A percentile compares a stretch with the other conserved stretches of the same genome.
Conservation (phyloP, 2,797 vertebrate genomes). For the Onychomys leucogaster region DNA sequence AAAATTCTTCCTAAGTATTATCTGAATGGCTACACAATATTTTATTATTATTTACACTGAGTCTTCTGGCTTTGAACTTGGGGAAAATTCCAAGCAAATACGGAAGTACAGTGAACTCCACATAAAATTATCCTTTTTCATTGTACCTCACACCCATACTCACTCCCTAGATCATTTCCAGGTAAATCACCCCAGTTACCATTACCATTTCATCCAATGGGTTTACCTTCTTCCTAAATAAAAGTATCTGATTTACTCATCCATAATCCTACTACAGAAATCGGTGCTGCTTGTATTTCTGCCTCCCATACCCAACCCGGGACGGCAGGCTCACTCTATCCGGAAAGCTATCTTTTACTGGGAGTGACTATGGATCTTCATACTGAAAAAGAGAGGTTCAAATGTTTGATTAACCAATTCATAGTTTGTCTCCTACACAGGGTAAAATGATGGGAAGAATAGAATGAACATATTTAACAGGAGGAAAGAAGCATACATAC, state of each 20-base stretch:
- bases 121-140: not conserved
- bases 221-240: slow-evolving; percentile 4
- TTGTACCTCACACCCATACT: not conserved
- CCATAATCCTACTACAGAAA: not conserved
- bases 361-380: not conserved
- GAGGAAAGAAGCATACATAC: not conserved
- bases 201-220: not conserved
- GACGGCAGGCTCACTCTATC: not conserved
- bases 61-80: slow-evolving; percentile 12
- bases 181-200: not conserved
- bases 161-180: not conserved
- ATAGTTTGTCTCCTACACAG: not conserved
- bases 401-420: slow-evolving; percentile 35
- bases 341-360: not conserved
- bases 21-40: not conserved
- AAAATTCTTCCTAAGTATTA: slow-evolving; percentile 22
- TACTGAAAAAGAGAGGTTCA: not conserved
- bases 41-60: not conserved
- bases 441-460: not conserved
- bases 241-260: not conserved
- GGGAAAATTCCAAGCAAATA: slow-evolving; percentile 20
- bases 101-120: not conserved
- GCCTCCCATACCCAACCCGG: not conserved
- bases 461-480: not conserved
- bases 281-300: not conserved